These are phyloP conservation scores for Volucella bombylans DNA, from an alignment of 2,888 invertebrate species.

Conservation along the genomic window DNA sequence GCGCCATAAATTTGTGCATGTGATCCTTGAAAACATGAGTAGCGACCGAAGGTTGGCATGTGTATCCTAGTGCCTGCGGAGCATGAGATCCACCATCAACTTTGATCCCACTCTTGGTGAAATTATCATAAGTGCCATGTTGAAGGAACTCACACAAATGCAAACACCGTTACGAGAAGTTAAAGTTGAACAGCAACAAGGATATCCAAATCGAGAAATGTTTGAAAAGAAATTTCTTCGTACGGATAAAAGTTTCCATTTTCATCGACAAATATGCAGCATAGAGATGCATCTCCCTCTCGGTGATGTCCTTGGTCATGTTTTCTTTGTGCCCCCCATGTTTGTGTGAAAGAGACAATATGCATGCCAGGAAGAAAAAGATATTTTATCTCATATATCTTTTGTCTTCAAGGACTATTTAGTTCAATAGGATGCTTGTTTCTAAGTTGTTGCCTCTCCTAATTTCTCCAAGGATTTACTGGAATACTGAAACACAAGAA, in stretches of 20 bases:
- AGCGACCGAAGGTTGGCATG: not conserved
- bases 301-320: conserved; percentile 1
- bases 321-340: no score
- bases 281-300: conserved; percentile 1
- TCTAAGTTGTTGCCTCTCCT: no score
- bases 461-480: not conserved
- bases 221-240: conserved; percentile 27
- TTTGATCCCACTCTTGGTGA: conserved; percentile 31
- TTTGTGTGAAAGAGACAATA: not conserved
- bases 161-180: conserved; percentile 17
- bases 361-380: conserved; percentile 20
- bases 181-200: conserved; percentile 12
- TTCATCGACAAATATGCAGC: conserved; percentile 20
- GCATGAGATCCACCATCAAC: conserved; percentile 33
- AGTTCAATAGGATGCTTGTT: not conserved
- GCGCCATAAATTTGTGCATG: conserved; percentile 37
- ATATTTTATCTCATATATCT: conserved; percentile 14
- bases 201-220: conserved; percentile 36
- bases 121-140: conserved; percentile 28
- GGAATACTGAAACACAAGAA: not conserved
- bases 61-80: conserved; percentile 3
- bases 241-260: conserved; percentile 32
- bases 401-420: conserved; percentile 9
- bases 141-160: not conserved
- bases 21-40: conserved; percentile 34